phyloP scores from a whole-genome alignment of 2,113 vertebrate species.

The Gallinago undulata region DNA sequence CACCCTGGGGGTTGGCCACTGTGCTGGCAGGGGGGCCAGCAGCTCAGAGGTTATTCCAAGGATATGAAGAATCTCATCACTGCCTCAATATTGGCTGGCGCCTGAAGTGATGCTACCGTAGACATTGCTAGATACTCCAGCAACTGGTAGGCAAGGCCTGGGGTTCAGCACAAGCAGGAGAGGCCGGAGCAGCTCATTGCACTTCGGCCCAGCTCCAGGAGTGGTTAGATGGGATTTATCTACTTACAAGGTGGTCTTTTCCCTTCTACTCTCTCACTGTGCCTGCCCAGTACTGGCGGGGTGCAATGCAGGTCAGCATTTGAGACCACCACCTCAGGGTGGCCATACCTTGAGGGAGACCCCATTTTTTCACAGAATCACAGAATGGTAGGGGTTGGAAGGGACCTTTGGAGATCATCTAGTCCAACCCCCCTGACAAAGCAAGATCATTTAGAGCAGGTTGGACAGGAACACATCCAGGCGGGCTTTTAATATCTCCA shows the following conservation, averaged over 20 bases:
- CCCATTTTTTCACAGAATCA: neutral
- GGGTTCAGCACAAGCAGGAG: neutral
- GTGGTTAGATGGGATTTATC: neutral
- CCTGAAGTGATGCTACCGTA: neutral
- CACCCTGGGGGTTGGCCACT: fast-evolving
- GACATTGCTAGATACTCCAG: fast-evolving
- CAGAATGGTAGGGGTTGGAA: neutral
- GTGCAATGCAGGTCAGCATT: neutral
- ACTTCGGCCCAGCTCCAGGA: neutral
- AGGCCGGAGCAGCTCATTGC: neutral
- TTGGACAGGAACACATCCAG: neutral
- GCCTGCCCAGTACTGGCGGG: fast-evolving
- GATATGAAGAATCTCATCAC: neutral
- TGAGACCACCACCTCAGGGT: neutral
- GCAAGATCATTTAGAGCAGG: neutral
- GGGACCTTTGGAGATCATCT: neutral
- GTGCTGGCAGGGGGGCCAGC: neutral
- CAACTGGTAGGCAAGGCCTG: neutral
- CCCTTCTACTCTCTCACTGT: fast-evolving
- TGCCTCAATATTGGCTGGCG: fast-evolving
- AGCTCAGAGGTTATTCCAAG: neutral
- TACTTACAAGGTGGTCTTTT: neutral
- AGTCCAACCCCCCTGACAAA: neutral
- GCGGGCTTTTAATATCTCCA: neutral
- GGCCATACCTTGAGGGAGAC: neutral